Conservation (phyloP, 2,113 vertebrate genomes). For the Oryzias melastigma region DNA sequence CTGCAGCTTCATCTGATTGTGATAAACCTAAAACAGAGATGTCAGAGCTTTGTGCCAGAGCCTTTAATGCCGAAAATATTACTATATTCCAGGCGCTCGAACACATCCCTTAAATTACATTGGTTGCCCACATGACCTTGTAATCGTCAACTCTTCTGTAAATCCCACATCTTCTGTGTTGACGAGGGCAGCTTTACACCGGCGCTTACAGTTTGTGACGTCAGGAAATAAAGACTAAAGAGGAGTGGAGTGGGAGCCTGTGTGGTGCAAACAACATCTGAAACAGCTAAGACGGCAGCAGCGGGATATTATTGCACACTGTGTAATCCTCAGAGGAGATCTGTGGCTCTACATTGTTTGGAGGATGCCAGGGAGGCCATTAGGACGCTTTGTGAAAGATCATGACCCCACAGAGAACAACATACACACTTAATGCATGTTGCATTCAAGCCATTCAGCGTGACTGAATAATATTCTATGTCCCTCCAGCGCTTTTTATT, state of each 20-base stretch:
- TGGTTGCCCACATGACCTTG: conserved; percentile 15
- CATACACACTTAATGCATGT: background rate
- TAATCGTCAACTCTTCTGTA: conserved; percentile 28
- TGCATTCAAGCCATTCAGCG: background rate
- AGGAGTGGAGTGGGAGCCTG: conserved; percentile 11
- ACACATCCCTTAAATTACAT: conserved; percentile 10
- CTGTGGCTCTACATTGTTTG: conserved; percentile 29
- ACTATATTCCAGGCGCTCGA: conserved; percentile 7
- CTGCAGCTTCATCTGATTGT: background rate
- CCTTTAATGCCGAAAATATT: background rate
- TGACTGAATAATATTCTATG: background rate
- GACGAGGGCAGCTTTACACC: conserved; percentile 32
- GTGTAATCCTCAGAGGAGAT: conserved; percentile 31
- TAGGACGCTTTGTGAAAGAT: background rate
- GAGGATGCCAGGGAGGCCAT: background rate
- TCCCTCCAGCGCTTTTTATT: no score
- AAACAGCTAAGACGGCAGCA: conserved; percentile 5
- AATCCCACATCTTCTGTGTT: conserved; percentile 17
- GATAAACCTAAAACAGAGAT: background rate
- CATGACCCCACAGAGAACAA: background rate
- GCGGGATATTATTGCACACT: conserved; percentile 27
- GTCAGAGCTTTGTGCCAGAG: background rate
- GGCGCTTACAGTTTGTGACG: conserved; percentile 12
- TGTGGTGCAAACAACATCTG: background rate
- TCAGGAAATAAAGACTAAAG: conserved; percentile 23